These are phyloP conservation scores for Cnemophilus loriae DNA, from an alignment of 2,113 vertebrate species.

Conservation along the genomic window DNA sequence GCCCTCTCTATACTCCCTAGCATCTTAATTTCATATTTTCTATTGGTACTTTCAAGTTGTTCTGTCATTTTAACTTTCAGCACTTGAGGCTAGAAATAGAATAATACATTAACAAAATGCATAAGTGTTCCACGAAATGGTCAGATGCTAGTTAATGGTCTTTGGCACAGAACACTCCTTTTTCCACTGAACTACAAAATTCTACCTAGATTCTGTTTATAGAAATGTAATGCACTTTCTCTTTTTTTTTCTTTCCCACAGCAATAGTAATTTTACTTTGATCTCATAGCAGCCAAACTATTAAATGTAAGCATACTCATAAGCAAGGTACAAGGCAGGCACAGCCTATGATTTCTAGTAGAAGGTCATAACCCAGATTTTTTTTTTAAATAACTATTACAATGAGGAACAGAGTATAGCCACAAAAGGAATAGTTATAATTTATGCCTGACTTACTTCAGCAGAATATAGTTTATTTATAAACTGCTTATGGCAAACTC, in stretches of 20 bases:
- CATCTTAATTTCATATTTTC: conserved; percentile 51
- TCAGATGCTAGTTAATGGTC: conserved; percentile 1
- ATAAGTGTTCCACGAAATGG: conserved; percentile 44
- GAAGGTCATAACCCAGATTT: conserved; percentile 79
- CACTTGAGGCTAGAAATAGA: conserved; percentile 43
- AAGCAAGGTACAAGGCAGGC: conserved; percentile 70
- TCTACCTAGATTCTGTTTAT: conserved; percentile 65
- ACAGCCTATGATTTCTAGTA: conserved; percentile 70
- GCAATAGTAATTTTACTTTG: conserved; percentile 74
- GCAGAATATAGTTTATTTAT: conserved; percentile 86
- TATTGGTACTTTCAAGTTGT: conserved; percentile 37
- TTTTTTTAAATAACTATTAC: conserved; percentile 76
- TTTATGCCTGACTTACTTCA: conserved; percentile 81
- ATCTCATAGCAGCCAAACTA: conserved; percentile 67
- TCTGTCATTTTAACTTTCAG: conserved; percentile 56
- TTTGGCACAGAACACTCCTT: conserved; percentile 22
- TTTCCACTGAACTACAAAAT: conserved; percentile 28
- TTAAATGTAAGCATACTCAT: conserved; percentile 69
- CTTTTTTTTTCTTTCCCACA: conserved; percentile 33
- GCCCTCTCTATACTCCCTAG: not conserved
- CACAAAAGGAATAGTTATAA: conserved; percentile 79
- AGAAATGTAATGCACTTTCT: conserved; percentile 48
- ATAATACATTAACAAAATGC: conserved; percentile 37
- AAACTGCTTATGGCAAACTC: conserved; percentile 86
- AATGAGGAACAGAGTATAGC: conserved; percentile 72